phyloP scores from a whole-genome alignment of 2,797 vertebrate species.

The Balearica regulorum region DNA sequence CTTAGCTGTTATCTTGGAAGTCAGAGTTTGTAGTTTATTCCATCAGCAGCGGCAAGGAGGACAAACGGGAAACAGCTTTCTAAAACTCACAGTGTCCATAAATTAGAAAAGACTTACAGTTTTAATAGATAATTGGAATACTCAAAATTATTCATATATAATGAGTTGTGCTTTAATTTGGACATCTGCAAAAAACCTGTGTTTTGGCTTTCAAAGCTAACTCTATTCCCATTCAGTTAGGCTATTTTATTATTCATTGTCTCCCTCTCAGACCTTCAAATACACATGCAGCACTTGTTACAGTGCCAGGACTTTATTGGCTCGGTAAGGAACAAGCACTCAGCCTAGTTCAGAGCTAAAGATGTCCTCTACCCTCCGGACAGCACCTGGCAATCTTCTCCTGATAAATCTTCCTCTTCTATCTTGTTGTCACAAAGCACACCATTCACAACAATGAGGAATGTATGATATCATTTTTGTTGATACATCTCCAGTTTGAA shows the following conservation, averaged over 20 bases:
- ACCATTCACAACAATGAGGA: neutral
- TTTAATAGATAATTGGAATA: neutral
- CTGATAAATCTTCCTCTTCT: constrained; percentile 33
- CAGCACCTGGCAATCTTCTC: neutral
- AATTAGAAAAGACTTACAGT: neutral
- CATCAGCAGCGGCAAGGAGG: neutral
- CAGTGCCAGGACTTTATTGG: neutral
- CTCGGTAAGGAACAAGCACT: neutral
- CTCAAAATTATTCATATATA: neutral
- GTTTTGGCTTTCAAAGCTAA: neutral
- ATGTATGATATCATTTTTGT: neutral
- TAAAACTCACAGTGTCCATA: neutral
- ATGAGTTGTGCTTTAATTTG: neutral
- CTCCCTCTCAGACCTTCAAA: neutral
- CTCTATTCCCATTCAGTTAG: neutral
- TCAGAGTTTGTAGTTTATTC: neutral
- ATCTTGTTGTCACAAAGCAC: constrained; percentile 16
- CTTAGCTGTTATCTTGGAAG: neutral
- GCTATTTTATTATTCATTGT: neutral
- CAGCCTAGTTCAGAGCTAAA: neutral
- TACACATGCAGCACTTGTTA: neutral
- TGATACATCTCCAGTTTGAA: neutral
- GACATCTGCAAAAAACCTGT: neutral
- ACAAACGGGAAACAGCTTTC: neutral
- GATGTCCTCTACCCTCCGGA: neutral